Conservation (phyloP, 2,113 vertebrate genomes). For the Nothocercus julius region DNA sequence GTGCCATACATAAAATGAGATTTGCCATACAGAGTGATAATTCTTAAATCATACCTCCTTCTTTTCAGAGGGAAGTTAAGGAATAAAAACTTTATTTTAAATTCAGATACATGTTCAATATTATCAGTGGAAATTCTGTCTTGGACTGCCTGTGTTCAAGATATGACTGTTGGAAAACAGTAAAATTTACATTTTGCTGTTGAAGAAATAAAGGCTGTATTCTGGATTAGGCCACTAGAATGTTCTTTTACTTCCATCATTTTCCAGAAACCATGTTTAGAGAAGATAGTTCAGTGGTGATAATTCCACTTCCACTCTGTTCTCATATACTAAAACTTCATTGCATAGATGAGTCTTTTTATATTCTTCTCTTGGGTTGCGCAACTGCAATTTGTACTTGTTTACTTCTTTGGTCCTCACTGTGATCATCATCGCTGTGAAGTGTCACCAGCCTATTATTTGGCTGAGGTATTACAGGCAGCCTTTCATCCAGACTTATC, state of each 20-base stretch:
- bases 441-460: conserved; percentile 83
- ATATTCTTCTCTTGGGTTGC: not conserved
- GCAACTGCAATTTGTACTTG: not conserved
- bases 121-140: conserved; percentile 80
- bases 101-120: conserved; percentile 72
- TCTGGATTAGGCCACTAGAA: not conserved
- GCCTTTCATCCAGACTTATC: conserved; percentile 87
- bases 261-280: not conserved
- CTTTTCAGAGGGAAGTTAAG: not conserved
- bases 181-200: conserved; percentile 49
- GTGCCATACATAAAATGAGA: not conserved
- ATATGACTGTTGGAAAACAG: conserved; percentile 80
- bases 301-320: not conserved
- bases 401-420: conserved; percentile 80
- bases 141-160: conserved; percentile 83
- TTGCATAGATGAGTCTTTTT: fast-evolving
- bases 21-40: not conserved
- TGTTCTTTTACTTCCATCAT: too few relatives aligned
- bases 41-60: not conserved
- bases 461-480: conserved; percentile 85
- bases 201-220: not conserved
- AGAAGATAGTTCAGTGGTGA: not conserved
- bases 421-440: conserved; percentile 81
- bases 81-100: not conserved
- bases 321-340: not conserved